phyloP scores from a whole-genome alignment of 2,888 invertebrate species.

The Incurvaria masculella region DNA sequence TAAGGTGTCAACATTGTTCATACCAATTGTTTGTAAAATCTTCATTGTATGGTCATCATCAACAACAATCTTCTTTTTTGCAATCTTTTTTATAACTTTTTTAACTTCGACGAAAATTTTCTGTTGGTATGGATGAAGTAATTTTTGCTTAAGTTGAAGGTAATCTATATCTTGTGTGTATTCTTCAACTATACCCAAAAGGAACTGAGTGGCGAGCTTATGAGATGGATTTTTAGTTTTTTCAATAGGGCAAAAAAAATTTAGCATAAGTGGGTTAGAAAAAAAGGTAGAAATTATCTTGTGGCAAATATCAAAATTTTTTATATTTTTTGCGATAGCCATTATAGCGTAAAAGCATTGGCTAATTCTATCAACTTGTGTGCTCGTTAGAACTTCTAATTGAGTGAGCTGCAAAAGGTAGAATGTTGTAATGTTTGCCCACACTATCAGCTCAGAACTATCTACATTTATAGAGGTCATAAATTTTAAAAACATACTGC shows the following conservation, averaged over 20 bases:
- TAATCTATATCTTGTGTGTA: constrained; percentile 31
- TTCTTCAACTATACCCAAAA: constrained; percentile 30
- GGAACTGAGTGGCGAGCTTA: constrained; percentile 32
- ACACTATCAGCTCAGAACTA: constrained; percentile 36
- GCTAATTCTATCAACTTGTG: constrained; percentile 27
- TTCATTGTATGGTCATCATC: constrained; percentile 33
- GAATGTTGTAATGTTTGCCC: constrained; percentile 43
- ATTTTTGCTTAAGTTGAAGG: constrained; percentile 29
- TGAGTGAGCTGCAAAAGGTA: constrained; percentile 34
- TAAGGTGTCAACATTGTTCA: constrained; percentile 36
- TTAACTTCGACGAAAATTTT: constrained; percentile 50
- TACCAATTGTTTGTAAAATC: constrained; percentile 41
- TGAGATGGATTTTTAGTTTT: constrained; percentile 26
- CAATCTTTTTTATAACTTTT: constrained; percentile 43
- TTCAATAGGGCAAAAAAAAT: constrained; percentile 36
- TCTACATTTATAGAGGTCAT: constrained; percentile 24
- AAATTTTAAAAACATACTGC: constrained; percentile 26
- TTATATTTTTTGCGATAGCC: constrained; percentile 28
- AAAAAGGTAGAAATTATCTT: constrained; percentile 31
- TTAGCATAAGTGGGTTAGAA: constrained; percentile 38
- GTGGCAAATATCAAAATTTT: constrained; percentile 30
- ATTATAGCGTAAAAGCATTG: constrained; percentile 33
- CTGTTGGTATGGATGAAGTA: constrained; percentile 49
- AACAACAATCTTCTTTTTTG: constrained; percentile 32
- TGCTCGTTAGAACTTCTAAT: constrained; percentile 27